Conservation (phyloP, 2,888 invertebrate genomes). For the Nesidiocoris tenuis region DNA sequence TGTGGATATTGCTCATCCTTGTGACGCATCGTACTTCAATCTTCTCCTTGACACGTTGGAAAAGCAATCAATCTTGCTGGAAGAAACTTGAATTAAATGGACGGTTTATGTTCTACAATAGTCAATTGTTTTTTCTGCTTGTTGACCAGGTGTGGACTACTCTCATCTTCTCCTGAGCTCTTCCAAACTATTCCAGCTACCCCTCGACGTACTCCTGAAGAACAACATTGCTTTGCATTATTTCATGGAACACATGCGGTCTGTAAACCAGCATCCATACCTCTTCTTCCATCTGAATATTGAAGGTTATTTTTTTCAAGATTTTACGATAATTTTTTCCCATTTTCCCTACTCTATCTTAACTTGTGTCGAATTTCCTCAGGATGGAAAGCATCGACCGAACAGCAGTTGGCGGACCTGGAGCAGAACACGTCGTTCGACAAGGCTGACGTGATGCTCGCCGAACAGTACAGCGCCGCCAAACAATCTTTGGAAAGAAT, state of each 20-base stretch:
- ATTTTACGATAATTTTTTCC: constrained; percentile 50
- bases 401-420: constrained; percentile 65
- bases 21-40: too few species aligned
- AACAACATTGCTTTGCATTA: constrained; percentile 75
- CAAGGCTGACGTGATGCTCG: constrained; percentile 43
- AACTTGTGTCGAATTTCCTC: constrained; percentile 49
- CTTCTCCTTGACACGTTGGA: too few species aligned
- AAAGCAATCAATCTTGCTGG: too few species aligned
- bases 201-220: constrained; percentile 70
- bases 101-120: too few species aligned
- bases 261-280: constrained; percentile 68
- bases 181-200: constrained; percentile 62
- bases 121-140: neutral
- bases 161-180: constrained; percentile 56
- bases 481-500: constrained; percentile 53
- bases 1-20: too few species aligned
- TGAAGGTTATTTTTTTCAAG: too few species aligned
- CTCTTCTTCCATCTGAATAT: constrained; percentile 77
- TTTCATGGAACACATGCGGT: constrained; percentile 74
- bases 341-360: neutral
- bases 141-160: constrained; percentile 56
- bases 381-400: constrained; percentile 66
- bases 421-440: constrained; percentile 52
- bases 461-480: constrained; percentile 45
- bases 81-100: too few species aligned